Evolutionary conservation across 2,888 invertebrate species (phyloP), one percentile per base, ranked within the genome.

Genomic region (Trilocha varians): DNA sequence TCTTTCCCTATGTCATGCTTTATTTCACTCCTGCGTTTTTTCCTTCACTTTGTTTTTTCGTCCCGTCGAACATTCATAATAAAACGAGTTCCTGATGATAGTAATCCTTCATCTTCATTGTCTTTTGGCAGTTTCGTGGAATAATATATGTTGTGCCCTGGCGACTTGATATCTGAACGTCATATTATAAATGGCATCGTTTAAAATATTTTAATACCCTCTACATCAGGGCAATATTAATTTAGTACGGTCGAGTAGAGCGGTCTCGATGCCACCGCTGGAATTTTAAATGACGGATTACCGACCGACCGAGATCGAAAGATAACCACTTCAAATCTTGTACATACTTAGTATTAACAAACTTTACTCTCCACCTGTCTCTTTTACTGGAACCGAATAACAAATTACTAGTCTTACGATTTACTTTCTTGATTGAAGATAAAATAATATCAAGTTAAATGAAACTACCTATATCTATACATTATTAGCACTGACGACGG

Each of bases 211-310:
- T 84, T 84, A 85, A 84, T 85, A 79, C 77, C 78, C 72, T 75
- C 73, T 80, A 78, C 73, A 83, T 79, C 80, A 78, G 74, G 69
- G 78, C 76, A 68, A 79, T 84, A 84, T 83, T 83, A 82, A 85
- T 85, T 84, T 82, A 69, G 76, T 82, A 79, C 76, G 85, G 71
- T 77, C 70, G 80, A 82, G 82, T 71, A 66, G 80, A 76, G 62
- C 78, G 70, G 74, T 68, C 72, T 70, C 65, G 66, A 67, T 78
- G 80, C 79, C 82, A 78, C 79, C 70, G 68, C 58, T 65, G 84
- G 84, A 80, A 84, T 84, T 74, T 83, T 78, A 80, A 80, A 82
- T 84, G 85, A 85, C 82, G 82, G 83, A 84, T 84, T 83, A 82
- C 85, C 62, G 68, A 56, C 70, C 69, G 66, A 11, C 69, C 69